These are phyloP conservation scores for Phorcus lineatus DNA, from an alignment of 2,888 invertebrate genomes.

Conservation along the genomic window DNA sequence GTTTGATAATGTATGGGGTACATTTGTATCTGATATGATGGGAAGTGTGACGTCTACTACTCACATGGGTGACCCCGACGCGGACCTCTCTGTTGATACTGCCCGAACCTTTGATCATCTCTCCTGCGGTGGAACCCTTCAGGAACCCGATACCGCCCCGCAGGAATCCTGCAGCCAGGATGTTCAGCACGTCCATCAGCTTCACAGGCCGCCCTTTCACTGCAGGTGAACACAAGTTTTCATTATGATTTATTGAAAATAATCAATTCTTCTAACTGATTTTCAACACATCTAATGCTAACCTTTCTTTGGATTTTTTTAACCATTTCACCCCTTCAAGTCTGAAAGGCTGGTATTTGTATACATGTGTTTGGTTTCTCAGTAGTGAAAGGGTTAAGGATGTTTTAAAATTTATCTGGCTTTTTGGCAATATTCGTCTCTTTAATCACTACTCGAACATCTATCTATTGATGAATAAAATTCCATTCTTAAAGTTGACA, in stretches of 20 bases:
- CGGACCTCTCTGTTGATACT: conserved; percentile 95
- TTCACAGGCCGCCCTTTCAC: conserved; percentile 54
- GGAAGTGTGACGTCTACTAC: conserved; percentile 69
- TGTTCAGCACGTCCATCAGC: conserved; percentile 89
- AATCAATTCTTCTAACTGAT: no score
- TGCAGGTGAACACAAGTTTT: neutral
- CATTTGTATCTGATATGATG: no score
- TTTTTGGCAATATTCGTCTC: neutral
- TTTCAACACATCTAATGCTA: neutral
- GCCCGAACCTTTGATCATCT: conserved; percentile 96
- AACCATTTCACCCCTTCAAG: no score
- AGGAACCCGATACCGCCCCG: conserved; percentile 93
- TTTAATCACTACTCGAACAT: no score
- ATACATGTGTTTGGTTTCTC: no score
- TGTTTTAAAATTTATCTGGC: neutral
- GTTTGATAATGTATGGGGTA: no score
- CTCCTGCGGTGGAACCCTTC: conserved; percentile 86
- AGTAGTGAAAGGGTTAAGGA: no score
- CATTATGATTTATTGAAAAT: neutral
- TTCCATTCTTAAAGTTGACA: no score
- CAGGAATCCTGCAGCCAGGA: conserved; percentile 94
- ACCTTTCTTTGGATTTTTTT: no score
- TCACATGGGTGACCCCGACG: conserved; percentile 96
- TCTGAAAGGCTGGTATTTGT: no score
- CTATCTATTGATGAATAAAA: no score